Evolutionary conservation across 1,140 invertebrate species (phyloP).

Genomic region (Physella acuta): DNA sequence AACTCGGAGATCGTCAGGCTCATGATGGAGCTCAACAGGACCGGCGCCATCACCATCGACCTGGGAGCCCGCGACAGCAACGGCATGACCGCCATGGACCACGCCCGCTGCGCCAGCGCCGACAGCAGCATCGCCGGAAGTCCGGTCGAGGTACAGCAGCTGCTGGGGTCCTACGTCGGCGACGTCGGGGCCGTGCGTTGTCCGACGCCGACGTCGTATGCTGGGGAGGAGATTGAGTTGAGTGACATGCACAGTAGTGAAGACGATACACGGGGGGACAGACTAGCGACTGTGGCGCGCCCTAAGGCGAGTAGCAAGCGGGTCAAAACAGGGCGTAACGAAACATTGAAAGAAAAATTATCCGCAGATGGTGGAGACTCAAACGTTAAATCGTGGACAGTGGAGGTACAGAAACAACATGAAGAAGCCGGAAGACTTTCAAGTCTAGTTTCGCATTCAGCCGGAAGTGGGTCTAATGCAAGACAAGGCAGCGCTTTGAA

Average conservation of each 20-base stretch:
- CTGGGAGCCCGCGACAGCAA: not conserved
- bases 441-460: too few species aligned
- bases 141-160: not conserved
- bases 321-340: too few species aligned
- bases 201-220: not conserved
- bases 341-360: too few species aligned
- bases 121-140: not conserved
- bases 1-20: not conserved
- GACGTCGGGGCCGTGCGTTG: not conserved
- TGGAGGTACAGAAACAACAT: not conserved
- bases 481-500: not conserved
- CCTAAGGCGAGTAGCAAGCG: too few species aligned
- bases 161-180: not conserved
- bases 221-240: not conserved
- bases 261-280: too few species aligned
- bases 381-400: too few species aligned
- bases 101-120: not conserved
- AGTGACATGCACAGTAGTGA: not conserved
- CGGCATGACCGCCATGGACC: constrained; percentile 7
- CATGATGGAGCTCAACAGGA: constrained; percentile 6
- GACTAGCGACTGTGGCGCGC: too few species aligned
- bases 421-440: not conserved
- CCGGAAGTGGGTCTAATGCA: too few species aligned
- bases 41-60: constrained; percentile 4
- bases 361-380: too few species aligned